Evolutionary conservation across 1,140 invertebrate species (phyloP).

Genomic region (Drusus annulatus): DNA sequence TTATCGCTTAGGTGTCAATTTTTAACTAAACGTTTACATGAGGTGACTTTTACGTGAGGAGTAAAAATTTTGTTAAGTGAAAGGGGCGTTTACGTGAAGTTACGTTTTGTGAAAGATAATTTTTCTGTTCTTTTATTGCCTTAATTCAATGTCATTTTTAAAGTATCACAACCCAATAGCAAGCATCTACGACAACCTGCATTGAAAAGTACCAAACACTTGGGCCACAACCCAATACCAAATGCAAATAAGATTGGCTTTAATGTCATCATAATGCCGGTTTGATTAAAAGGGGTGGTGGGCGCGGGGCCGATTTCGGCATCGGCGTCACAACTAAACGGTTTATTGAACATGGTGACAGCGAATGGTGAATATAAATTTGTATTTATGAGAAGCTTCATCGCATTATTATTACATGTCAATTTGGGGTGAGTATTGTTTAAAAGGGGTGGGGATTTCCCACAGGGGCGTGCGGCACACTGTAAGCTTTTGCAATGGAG

Average conservation of each 20-base stretch:
- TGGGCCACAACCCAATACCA: background rate
- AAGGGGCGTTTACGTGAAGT: no score
- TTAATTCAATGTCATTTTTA: no score
- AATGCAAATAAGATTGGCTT: conserved; percentile 47
- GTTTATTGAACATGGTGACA: conserved; percentile 36
- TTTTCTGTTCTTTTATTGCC: no score
- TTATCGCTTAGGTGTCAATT: no score
- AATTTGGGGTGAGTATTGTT: conserved; percentile 35
- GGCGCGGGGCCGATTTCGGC: conserved; percentile 3
- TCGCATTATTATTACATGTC: conserved; percentile 40
- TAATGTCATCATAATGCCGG: conserved; percentile 51
- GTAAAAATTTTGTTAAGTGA: no score
- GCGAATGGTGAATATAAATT: conserved; percentile 57
- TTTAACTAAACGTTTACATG: no score
- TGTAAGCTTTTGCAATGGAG: no score
- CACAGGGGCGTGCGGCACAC: background rate
- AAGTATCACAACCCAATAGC: no score
- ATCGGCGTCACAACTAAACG: conserved; percentile 16
- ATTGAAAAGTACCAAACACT: conserved; percentile 16
- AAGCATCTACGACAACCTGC: no score
- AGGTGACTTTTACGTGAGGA: no score
- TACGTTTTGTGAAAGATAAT: no score
- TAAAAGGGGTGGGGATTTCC: background rate
- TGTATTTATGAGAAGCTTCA: conserved; percentile 57
- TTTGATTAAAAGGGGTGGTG: conserved; percentile 57